Evolutionary conservation across 2,113 vertebrate species (phyloP), one percentile per base, ranked within the genome.

Genomic region (Bufo gargarizans): DNA sequence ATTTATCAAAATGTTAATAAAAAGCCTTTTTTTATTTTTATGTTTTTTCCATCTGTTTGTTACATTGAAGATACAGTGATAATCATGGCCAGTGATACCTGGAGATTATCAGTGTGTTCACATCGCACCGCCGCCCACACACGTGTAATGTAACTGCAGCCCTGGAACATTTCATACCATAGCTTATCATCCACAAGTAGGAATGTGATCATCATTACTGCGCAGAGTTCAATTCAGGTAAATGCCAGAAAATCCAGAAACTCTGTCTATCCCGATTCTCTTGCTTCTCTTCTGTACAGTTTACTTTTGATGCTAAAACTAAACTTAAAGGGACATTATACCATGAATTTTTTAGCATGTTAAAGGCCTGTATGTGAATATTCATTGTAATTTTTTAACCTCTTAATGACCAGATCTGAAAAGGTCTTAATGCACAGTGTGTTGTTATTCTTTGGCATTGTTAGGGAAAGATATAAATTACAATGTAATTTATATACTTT

Each of bases 61-160:
- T 33, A 33, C 33, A 33, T 50, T 63, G 22, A 77, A 67, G 67
- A 55, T 50, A 20, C 33, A 59, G 11, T 50, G 12, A 77, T 83
- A 71, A 43, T 83, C 61, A 45, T 83, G 79, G 79, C 65, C 67
- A 76, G 55, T 71, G 50, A 33, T 76, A 76, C 13, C 77, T 50
- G 47, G 22, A 78, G 11, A 71, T 87, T 43, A 22, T 82, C 19
- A 33, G 56, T 45, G 74, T 56, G 10, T 80, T 61, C 78, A 33
- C 63, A 20, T 74, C 78, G 56, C n/a, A 22, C 67, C 74, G 61
- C 79, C 80, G 10, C 86, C 80, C 80, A 88, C 86, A 17, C 71
- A 49, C 47, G n/a, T 67, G 59, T 78, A 56, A 33, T 79, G 49
- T 47, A 43, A 56, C 45, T 33, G 33, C 17, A 83, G 80, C 55